Evolutionary conservation across 2,113 vertebrate genomes (phyloP), one percentile per base, ranked within the genome.

Genomic region (Myotis davidii): DNA sequence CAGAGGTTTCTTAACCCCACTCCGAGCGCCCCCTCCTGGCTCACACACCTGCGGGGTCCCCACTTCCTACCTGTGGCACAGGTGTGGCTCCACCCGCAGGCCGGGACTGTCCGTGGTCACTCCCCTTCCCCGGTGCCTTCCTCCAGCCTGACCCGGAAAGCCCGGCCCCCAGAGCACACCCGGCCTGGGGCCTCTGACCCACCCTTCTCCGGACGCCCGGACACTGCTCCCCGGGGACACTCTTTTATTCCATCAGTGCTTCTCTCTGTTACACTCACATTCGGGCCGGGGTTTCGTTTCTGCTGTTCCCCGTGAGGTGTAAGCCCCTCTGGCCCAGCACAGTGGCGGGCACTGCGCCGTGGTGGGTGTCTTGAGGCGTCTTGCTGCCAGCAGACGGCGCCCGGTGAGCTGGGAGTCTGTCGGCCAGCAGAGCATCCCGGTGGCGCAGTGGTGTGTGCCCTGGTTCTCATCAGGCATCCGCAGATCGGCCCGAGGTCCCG

Each of bases 1-100:
- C 56, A 27, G 20, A n/a, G 2, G 6, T 7, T 48, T 23, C 48
- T 8, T 21, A 14, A 4, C 0, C 0, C 34, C 42, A 34, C 8
- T 52, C 69, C 0, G 2, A 56, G 23, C 18, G 14, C 10, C 13
- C 1, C 5, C 5, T 42, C 72, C 23, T 42, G 2, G 37, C 64
- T 37, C 8, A 0, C 12, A 84, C 65, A 5, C 54, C 48, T 2
- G 12, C 25, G 6, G 16, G 18, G 1, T 21, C 17, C 34, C 12
- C 0, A 0, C 3, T 45, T 72, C 69, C 70, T 23, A 13, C 54
- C 37, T 18, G 13, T 21, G 0, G 1, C 39, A 32, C 25, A 29
- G 72, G 14, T n/a, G 3, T 45, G 67, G 86, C 10, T 14, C 23
- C 14, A 20, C 48, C 54, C 27, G 2, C 11, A 0, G 0, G 32